Percentiles rank a stretch among this genome's conserved stretches.
phyloP scores from a whole-genome alignment of 1,140 invertebrate species.

The Drosophila oshimai region DNA sequence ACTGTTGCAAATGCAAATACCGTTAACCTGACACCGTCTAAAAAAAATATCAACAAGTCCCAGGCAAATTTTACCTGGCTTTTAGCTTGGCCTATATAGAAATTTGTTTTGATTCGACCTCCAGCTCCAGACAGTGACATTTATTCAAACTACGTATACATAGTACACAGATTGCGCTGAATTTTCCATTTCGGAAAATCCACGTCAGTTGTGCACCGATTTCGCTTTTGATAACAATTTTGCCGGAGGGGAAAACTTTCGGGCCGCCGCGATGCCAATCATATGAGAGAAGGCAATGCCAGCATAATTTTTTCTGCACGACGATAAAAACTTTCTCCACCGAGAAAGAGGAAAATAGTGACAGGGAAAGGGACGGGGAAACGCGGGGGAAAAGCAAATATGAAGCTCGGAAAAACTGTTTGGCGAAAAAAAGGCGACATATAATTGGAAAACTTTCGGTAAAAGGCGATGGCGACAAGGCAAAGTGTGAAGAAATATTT shows the following conservation, averaged over 20 bases:
- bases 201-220: slow-evolving; percentile 9
- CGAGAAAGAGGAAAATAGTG: background rate
- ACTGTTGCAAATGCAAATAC: slow-evolving; percentile 11
- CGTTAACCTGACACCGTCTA: background rate
- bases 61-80: slow-evolving; percentile 2
- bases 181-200: slow-evolving; percentile 17
- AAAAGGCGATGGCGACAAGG: slow-evolving; percentile 49
- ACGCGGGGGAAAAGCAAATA: slow-evolving; percentile 33
- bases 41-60: slow-evolving; percentile 17
- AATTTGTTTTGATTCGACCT: slow-evolving; percentile 17
- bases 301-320: slow-evolving; percentile 55
- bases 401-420: slow-evolving; percentile 37
- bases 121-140: slow-evolving; percentile 1
- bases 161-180: background rate
- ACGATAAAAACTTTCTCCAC: slow-evolving; percentile 72
- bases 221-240: slow-evolving; percentile 51
- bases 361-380: background rate
- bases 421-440: slow-evolving; percentile 51
- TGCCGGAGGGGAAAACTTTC: slow-evolving; percentile 47
- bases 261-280: slow-evolving; percentile 46
- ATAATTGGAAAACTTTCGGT: slow-evolving; percentile 75
- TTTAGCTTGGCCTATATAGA: background rate
- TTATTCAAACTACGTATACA: slow-evolving; percentile 20
- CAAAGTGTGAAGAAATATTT: slow-evolving; percentile 77
- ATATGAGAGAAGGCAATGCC: slow-evolving; percentile 60